Percentiles rank a stretch among this genome's conserved stretches.
Conservation (phyloP, 2,888 invertebrate genomes). For the Brenthis daphne region DNA sequence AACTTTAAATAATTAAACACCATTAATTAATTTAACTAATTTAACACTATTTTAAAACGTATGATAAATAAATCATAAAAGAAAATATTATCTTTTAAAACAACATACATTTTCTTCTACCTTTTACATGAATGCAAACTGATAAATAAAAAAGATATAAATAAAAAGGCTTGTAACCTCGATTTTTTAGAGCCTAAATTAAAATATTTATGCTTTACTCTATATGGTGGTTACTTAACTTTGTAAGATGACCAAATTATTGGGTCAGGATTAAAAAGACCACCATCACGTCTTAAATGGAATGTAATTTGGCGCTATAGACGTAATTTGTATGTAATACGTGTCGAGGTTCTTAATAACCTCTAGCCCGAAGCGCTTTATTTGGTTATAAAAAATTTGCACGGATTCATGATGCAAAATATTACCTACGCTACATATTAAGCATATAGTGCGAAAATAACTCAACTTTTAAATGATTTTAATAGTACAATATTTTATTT, state of each 20-base stretch:
- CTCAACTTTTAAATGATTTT: neutral
- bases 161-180: too few species aligned
- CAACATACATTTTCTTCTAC: too few species aligned
- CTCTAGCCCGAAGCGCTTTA: slow-evolving; percentile 4
- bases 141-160: neutral
- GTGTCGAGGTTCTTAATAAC: slow-evolving; percentile 20
- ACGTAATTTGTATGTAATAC: slow-evolving; percentile 17
- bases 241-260: neutral
- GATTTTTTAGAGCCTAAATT: too few species aligned
- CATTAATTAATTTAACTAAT: too few species aligned
- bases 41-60: too few species aligned
- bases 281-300: slow-evolving; percentile 15
- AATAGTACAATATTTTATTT: too few species aligned
- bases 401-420: slow-evolving; percentile 4
- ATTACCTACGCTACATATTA: neutral
- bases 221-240: too few species aligned
- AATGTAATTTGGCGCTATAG: slow-evolving; percentile 20
- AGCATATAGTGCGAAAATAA: too few species aligned
- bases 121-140: neutral
- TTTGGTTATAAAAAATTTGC: slow-evolving; percentile 4
- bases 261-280: slow-evolving; percentile 1
- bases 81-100: too few species aligned
- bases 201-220: too few species aligned
- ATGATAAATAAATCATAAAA: too few species aligned
- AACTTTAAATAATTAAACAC: too few species aligned